Base-by-base conservation (phyloP, 2,888 invertebrate species). In the Pyrocoelia pectoralis region DNA sequence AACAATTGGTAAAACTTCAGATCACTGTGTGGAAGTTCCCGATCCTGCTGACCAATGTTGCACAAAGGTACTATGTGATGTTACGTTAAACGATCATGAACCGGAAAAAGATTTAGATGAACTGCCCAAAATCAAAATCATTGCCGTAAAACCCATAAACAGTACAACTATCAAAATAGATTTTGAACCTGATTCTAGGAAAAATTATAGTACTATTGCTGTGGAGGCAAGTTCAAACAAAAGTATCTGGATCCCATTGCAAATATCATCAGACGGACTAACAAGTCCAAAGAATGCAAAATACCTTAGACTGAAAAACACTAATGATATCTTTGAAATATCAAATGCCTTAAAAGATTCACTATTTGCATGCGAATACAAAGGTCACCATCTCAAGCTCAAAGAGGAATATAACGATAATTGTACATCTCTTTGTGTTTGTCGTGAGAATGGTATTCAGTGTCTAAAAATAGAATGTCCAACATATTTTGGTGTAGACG, bases 1-100 rank as follows among this genome's bases (percentile, higher is more conserved):
- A 4, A 84, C 84, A 3, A 80, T 86, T 65, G 82, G 83, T 50
- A 86, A 85, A 61, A 83, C 84, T 1, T 82, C 83, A 19, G 93
- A 93, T 61, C 88, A 91, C 74, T 95, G 95, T 77, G 90, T 94
- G 43, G 89, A 90, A 72, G 87, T 95, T 0, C 88, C 90, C 68
- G 94, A 95, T 79, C 91, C 93, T 0, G 88, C 88, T 54, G 95
- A 96, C 77, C 83, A 89, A 1, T 95, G 95, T 76, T 95, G 95
- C 74, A 93, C 90, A 70, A 87, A 93, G 66, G 90, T 94, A 65
- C 84, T 94, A 1, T 96, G 95, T 77, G 94, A 94, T 74, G 93
- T 94, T 2, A 92, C 92, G 0, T 84, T 93, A 14, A 91, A 91
- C 67, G 92, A 87, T 55, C 91, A 61, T 18, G 92, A 92, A 67